Evolutionary conservation across 2,113 vertebrate genomes (phyloP), one percentile per base, ranked within the genome.

Genomic region (Melanotaenia duboulayi): DNA sequence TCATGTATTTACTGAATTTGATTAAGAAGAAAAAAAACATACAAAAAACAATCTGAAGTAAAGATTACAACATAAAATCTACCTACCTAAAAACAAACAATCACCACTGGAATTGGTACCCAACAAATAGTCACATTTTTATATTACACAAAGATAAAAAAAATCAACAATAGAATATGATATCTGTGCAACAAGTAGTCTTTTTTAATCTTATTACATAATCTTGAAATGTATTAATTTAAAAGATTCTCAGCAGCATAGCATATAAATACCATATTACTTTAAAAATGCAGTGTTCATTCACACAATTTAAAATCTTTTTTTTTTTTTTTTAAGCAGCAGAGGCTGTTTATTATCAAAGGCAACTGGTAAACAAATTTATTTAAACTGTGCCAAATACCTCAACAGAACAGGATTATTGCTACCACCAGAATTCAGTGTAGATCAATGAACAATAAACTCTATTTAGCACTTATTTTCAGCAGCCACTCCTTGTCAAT

Each of bases 401-500:
- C 13, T 19, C 44, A 57, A 55, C 10, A 65, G 23, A 75, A 32
- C 28, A 71, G 20, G 2, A 55, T 55, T 20, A 54, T 17, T 56
- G 10, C 13, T 14, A 6, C 65, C 0, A 56, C 23, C 19, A 37
- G 22, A 8, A 44, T 20, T 69, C 52, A 71, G 24, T 9, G 39
- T 17, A 28, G 14, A 23, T 66, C 1, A 57, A 5, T 64, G 46
- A 65, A 22, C 37, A 23, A 25, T 28, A 42, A 59, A 77, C 71
- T 28, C 6, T 91, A 58, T 81, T 92, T 89, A 19, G 49, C 3
- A 37, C 86, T 82, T 74, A 92, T 93, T 71, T 91, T 91, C 37
- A 92, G 42, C 25, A 96, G 89, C 16, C 86, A 84, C 54, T 91
- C 72, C 79, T 92, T 93, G 52, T 92, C 87, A 56, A 94, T 94